These are phyloP conservation scores for Phyllostomus discolor DNA, from an alignment of 2,113 vertebrate species.

Conservation along the genomic window DNA sequence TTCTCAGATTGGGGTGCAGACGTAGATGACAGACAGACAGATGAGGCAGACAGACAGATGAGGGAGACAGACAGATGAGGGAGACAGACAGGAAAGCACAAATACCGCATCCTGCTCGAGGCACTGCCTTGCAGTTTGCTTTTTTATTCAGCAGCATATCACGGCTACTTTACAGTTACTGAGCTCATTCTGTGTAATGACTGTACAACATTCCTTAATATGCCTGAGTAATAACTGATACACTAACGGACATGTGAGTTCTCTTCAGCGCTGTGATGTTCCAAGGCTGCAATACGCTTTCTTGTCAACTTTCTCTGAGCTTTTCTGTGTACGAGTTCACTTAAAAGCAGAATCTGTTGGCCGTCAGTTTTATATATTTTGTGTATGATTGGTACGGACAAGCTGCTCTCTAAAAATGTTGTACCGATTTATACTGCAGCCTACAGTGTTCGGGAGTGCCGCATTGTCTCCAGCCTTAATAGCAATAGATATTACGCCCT, in stretches of 20 bases:
- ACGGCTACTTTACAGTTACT: neutral
- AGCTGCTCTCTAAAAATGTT: slow-evolving; percentile 30
- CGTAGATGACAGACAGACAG: too few relatives aligned
- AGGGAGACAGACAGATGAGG: neutral
- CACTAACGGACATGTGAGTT: neutral
- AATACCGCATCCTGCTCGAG: neutral
- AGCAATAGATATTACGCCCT: neutral
- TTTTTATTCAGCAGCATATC: neutral
- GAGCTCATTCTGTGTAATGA: neutral
- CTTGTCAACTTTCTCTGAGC: neutral
- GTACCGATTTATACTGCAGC: slow-evolving; percentile 15
- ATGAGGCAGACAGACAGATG: neutral
- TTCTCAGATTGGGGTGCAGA: neutral
- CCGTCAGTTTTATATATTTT: slow-evolving; percentile 40
- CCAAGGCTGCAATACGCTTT: neutral
- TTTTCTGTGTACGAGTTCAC: neutral
- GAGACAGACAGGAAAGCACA: neutral
- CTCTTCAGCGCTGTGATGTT: neutral
- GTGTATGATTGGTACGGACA: slow-evolving; percentile 39
- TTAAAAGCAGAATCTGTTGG: slow-evolving; percentile 35
- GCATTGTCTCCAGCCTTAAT: neutral
- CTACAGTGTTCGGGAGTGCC: neutral
- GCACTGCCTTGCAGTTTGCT: neutral
- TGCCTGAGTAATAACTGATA: neutral
- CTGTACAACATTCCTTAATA: neutral